phyloP scores from a whole-genome alignment of 2,888 invertebrate genomes.

The Phragmatobia fuliginosa region DNA sequence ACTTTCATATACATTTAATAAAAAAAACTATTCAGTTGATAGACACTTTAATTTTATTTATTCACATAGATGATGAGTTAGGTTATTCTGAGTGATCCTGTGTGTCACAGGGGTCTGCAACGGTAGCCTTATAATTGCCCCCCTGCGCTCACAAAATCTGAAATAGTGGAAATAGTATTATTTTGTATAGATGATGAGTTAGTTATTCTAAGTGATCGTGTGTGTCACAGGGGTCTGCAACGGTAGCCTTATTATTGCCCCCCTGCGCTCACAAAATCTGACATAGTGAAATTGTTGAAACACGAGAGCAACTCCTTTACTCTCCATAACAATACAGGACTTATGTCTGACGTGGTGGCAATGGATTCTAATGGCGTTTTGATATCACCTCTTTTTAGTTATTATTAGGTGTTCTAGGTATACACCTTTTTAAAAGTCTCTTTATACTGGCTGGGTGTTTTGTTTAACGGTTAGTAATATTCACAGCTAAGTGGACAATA shows the following conservation, averaged over 20 bases:
- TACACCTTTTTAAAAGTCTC: no score
- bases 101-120: constrained; percentile 19
- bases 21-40: no score
- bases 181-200: not conserved
- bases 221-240: constrained; percentile 19
- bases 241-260: constrained; percentile 44
- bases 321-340: not conserved
- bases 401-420: no score
- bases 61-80: not conserved
- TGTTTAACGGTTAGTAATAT: no score
- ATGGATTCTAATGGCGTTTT: not conserved
- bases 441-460: no score
- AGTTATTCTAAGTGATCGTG: not conserved
- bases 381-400: not conserved
- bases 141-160: constrained; percentile 33
- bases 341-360: not conserved
- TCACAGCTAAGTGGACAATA: no score
- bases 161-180: constrained; percentile 40
- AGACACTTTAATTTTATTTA: no score
- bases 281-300: constrained; percentile 34
- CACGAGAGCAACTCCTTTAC: constrained; percentile 15
- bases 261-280: constrained; percentile 33
- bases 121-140: constrained; percentile 44
- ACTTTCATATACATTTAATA: no score
- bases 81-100: not conserved